Evolutionary conservation across 2,797 vertebrate species (phyloP), one percentile per base, ranked within the genome.

Genomic region (Zalophus californianus): DNA sequence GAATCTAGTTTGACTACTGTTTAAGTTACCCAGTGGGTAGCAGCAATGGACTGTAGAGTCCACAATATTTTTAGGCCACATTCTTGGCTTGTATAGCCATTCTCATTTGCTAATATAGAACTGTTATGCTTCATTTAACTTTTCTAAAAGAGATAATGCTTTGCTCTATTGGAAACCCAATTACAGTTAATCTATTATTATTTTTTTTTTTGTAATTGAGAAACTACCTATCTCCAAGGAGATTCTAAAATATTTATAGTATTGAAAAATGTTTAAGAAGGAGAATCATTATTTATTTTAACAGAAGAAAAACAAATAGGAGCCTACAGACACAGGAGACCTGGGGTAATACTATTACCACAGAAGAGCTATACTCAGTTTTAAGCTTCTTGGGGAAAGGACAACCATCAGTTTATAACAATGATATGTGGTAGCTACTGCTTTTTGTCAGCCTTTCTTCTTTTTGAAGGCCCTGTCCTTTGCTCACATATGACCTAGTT

Each of bases 111-210:
- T 92, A 62, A 96, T 56, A 73, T 91, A 82, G 94, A 96, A 62
- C 7, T 50, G 3, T 21, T 68, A 5, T 50, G 32, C 35, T 94
- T 92, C 64, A 92, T 90, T 88, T 92, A 86, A 90, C 32, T 88
- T 95, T 96, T 78, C 50, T 86, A 73, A 84, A 92, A 68, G 50
- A 97, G 35, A 44, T 89, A 52, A 78, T 90, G 3, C 38, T 95
- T 77, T 85, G 25, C 82, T 58, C 62, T 95, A 3, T 32, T 91
- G 27, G 20, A 75, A 94, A 62, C 16, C 5, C 70, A 92, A 35
- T 58, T 85, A 15, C 7, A 52, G 78, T 80, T 87, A 25, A 77
- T 84, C 32, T 84, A 48, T 56, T 91, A 32, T 58, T 23, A 20
- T 66, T 72, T 14, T 44, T 72, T 72, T 14, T 73, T 73, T 70